Base-by-base conservation (phyloP, 1,140 invertebrate species). In the Bombus vancouverensis region DNA sequence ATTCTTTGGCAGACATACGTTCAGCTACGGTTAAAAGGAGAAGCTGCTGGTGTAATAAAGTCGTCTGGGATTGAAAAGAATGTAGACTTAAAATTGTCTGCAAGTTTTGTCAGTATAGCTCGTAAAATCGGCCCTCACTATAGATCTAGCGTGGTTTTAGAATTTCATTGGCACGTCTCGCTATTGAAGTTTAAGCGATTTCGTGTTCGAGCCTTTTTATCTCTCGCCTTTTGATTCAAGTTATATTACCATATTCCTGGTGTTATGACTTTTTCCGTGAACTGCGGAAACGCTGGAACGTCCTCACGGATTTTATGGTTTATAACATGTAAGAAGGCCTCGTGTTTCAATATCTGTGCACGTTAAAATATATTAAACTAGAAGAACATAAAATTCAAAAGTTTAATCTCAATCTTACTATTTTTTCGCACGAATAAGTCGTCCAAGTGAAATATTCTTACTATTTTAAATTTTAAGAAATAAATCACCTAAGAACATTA, bases 41-140 rank as follows among this genome's bases (percentile, higher is more conserved):
- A 88, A 86, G 37, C 28, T 65, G 79, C n/a, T 44, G 57, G 57
- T 76, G 18, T 18, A 68, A 80, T 59, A 77, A 75, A 72, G 77
- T 80, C 89, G 83, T 71, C 76, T 70, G 28, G 77, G 25, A 22
- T 83, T 68, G 86, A 76, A 22, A 47, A 84, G 75, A 86, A 71
- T 71, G 70, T 68, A 75, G 83, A 86, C 81, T 82, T 65, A 42
- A 75, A 74, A 80, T 84, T 81, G 88, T 86, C 75, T 53, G 80
- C 83, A 87, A 90, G 91, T 71, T 91, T 89, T 81, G 82, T 85
- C 87, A 70, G 84, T 86, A 85, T 87, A 39, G 82, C 80, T 91
- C 91, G 87, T 92, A 91, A 91, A 92, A 89, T 78, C 53, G 65
- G 59, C 32, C 53, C 78, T 83, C 71, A 39, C 59, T 73, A 70